Evolutionary conservation across 2,113 vertebrate genomes (phyloP).

Genomic region (Salvelinus fontinalis): DNA sequence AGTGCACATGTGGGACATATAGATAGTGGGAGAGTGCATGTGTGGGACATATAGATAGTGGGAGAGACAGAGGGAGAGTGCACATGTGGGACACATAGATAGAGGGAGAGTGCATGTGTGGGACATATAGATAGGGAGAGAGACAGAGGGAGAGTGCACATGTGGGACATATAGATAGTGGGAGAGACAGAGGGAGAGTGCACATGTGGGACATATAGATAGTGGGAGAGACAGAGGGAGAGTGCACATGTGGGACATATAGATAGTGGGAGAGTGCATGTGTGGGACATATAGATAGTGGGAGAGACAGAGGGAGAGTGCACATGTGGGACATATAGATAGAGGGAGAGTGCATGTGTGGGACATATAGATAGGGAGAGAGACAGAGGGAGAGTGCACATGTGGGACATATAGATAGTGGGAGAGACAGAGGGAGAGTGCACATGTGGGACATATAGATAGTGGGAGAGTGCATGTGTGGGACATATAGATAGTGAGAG

Average conservation of each 20-base stretch:
- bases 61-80: constrained; percentile 1
- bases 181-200: background rate
- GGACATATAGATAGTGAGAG: constrained; percentile 10
- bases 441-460: constrained; percentile 1
- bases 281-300: constrained; percentile 8
- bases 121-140: constrained; percentile 4
- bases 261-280: background rate
- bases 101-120: background rate
- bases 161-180: too few species aligned
- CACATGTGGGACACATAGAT: constrained; percentile 2
- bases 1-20: background rate
- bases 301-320: background rate
- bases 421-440: background rate
- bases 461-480: background rate
- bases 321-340: constrained; percentile 2
- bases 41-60: background rate
- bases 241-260: constrained; percentile 1
- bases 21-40: background rate
- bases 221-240: background rate
- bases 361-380: constrained; percentile 10
- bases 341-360: background rate
- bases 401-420: constrained; percentile 8
- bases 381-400: background rate
- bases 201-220: constrained; percentile 3
- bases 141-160: background rate